Evolutionary conservation across 2,888 invertebrate species (phyloP), one percentile per base, ranked within the genome.

Genomic region (Ichneumoninae sp.): DNA sequence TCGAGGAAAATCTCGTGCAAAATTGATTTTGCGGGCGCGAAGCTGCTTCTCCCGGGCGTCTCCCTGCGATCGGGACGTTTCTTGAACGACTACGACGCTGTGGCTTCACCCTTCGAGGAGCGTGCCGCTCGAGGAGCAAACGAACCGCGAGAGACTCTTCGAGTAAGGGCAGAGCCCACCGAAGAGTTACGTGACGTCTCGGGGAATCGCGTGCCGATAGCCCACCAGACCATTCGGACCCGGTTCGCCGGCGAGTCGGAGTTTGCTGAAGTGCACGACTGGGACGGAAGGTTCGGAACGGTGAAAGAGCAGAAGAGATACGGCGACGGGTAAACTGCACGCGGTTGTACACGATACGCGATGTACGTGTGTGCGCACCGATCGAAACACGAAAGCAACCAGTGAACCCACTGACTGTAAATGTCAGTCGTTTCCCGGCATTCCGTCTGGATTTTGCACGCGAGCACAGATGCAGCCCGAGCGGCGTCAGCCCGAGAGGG

Each of bases 131-230:
- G 33, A 66, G 22, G 52, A 54, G 47, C 62, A 57, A 76, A 65
- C 22, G 57, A 75, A 75, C 50, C 52, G 75, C 30, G 65, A 54
- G 26, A 80, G 57, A 71, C 57, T 52, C 54, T 54, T 7, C 52
- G 52, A 57, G 50, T 26, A 66, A 74, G 68, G 68, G 50, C 68
- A 10, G 19, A 57, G 71, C 54, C 78, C 82, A 71, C 79, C 84
- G 83, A 86, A 74, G 86, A 88, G 84, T 90, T 89, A 90, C 90
- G 90, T 90, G 90, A 90, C 89, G 86, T 86, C 86, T 86, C 83
- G 72, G 75, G 86, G 87, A 89, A 90, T 91, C 89, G 90, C 88
- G 88, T 88, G 88, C 86, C 69, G 82, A 83, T 71, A 77, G 79
- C 78, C 74, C 77, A 69, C 65, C 16, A 81, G 72, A 57, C 71